Evolutionary conservation across 2,888 invertebrate genomes (phyloP).

Genomic region (Drosophila peninsularis): DNA sequence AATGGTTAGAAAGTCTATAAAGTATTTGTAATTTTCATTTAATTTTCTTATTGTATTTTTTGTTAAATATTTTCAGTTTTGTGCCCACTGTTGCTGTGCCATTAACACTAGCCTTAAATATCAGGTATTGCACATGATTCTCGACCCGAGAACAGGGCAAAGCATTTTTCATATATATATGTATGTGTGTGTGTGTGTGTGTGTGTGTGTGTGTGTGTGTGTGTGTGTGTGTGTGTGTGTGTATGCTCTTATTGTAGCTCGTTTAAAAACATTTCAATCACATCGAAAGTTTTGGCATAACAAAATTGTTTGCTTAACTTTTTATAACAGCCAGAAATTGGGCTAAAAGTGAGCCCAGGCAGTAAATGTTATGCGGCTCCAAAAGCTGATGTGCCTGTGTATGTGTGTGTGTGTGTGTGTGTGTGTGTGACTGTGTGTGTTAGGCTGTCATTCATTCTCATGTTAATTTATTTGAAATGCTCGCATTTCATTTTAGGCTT

Average conservation of each 20-base stretch:
- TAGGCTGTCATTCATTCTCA: constrained; percentile 50
- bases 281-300: constrained; percentile 65
- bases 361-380: constrained; percentile 16
- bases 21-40: too few species aligned
- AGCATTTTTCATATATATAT: constrained; percentile 20
- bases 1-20: too few species aligned
- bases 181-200: constrained; percentile 6
- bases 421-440: constrained; percentile 9
- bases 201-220: constrained; percentile 8
- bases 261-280: constrained; percentile 73
- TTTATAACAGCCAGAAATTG: constrained; percentile 19
- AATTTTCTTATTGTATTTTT: background rate
- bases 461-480: constrained; percentile 55
- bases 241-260: constrained; percentile 33
- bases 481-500: constrained; percentile 32
- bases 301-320: constrained; percentile 57
- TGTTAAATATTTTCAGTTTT: background rate
- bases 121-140: constrained; percentile 47
- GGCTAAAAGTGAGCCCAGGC: constrained; percentile 14
- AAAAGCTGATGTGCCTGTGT: constrained; percentile 12
- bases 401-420: constrained; percentile 7
- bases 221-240: constrained; percentile 8
- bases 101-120: constrained; percentile 19
- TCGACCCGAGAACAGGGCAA: constrained; percentile 43
- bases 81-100: constrained; percentile 17